Base-by-base conservation (phyloP, 2,797 vertebrate species). In the Poecilia velifera region DNA sequence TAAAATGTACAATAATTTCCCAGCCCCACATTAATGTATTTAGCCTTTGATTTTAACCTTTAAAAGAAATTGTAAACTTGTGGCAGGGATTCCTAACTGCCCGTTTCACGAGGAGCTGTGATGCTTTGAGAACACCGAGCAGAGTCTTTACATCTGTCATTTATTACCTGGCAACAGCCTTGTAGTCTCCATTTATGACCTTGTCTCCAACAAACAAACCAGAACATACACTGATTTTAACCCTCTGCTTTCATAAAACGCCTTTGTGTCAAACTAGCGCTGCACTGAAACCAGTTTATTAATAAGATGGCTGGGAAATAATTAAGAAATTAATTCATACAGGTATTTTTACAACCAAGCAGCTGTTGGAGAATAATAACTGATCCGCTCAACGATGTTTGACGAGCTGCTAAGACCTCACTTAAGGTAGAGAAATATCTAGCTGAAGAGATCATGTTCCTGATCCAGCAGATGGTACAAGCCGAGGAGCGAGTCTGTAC, bases 401-500 rank as follows among this genome's bases (percentile, higher is more conserved):
- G 86, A 90, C 86, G 86, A 91, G 79, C 86, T 86, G 87, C 86
- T 78, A 87, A 86, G 51, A 49, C 84, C 73, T 82, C 70, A 82
- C 80, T 91, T 53, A 43, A n/a, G 66, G 39, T 80, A 76, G 80
- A 83, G 81, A 82, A 13, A 68, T 14, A 6, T 57, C 76, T 53
- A 41, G 73, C 79, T 76, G 64, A 16, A 85, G 57, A 78, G 22
- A 76, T 71, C 59, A 57, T 22, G 12, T 64, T 80, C 62, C 46
- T 78, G 59, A 73, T 62, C 39, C 18, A 57, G 79, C 46, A 68
- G 72, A 72, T 28, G 28, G 34, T 39, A 39, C 0, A 18, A 59
- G 49, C 3, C 13, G 3, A 80, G 31, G 45, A 75, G 12, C 18
- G 14, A 31, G 13, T 41, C 46, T 1, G 0, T 31, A 6, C n/a